phyloP scores from a whole-genome alignment of 2,797 vertebrate genomes.

The Myioborus miniatus region DNA sequence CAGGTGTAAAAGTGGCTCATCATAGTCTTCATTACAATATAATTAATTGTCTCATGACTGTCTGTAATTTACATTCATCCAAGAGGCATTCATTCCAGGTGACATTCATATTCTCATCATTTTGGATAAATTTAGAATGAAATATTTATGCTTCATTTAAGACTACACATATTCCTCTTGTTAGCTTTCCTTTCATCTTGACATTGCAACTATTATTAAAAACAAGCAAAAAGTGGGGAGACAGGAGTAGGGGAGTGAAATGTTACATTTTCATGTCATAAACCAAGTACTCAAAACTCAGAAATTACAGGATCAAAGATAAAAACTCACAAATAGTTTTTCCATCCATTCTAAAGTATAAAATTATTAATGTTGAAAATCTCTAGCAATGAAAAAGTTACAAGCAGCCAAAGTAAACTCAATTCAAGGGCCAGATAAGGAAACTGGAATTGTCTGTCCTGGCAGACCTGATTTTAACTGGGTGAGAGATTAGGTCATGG shows the following conservation, averaged over 20 bases:
- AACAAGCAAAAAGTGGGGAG: neutral
- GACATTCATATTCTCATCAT: neutral
- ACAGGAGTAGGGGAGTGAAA: neutral
- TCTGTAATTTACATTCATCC: neutral
- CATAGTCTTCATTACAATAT: neutral
- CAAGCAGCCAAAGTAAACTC: neutral
- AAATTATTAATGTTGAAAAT: neutral
- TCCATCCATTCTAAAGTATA: neutral
- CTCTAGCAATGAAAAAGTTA: neutral
- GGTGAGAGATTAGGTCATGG: neutral
- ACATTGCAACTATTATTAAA: neutral
- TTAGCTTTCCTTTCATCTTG: constrained; percentile 21
- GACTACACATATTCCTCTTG: neutral
- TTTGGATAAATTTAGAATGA: neutral
- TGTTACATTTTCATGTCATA: neutral
- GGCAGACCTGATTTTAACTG: neutral
- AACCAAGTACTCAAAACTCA: neutral
- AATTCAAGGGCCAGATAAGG: neutral
- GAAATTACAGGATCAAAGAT: neutral
- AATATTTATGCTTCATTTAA: neutral
- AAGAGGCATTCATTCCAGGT: neutral
- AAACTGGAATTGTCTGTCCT: neutral
- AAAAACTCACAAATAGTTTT: neutral
- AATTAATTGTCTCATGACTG: neutral
- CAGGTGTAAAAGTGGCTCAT: neutral